Conservation (phyloP, 2,113 vertebrate species). For the Daubentonia madagascariensis region DNA sequence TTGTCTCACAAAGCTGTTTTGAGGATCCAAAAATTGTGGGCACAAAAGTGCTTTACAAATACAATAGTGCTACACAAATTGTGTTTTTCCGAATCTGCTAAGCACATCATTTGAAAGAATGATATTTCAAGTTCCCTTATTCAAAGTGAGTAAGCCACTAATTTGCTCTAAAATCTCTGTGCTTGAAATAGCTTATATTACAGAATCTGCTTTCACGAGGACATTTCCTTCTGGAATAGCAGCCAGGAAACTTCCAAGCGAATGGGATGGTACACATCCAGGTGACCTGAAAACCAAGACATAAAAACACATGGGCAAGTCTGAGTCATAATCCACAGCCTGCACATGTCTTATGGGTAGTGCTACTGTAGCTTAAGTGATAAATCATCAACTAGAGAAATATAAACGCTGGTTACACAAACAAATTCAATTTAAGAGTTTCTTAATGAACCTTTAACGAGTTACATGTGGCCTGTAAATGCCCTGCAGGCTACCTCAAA, state of each 20-base stretch:
- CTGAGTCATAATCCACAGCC: neutral
- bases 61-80: neutral
- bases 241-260: slow-evolving; percentile 63
- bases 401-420: slow-evolving; percentile 64
- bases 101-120: neutral
- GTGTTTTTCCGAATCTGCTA: slow-evolving; percentile 37
- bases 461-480: slow-evolving; percentile 59
- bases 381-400: slow-evolving; percentile 70
- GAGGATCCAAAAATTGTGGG: neutral
- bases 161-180: slow-evolving; percentile 57
- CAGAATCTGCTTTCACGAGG: slow-evolving; percentile 52
- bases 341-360: neutral
- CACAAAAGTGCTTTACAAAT: neutral
- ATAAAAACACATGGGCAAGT: neutral
- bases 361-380: slow-evolving; percentile 62
- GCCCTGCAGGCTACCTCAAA: slow-evolving; percentile 15
- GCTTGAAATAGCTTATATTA: slow-evolving; percentile 31
- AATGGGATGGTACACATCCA: neutral
- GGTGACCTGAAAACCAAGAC: slow-evolving; percentile 48
- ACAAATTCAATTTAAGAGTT: slow-evolving; percentile 60
- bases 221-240: slow-evolving; percentile 63
- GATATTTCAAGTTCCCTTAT: slow-evolving; percentile 26
- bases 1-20: neutral
- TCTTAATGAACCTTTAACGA: slow-evolving; percentile 70
- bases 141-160: slow-evolving; percentile 23